These are phyloP conservation scores for Hypena proboscidalis DNA, from an alignment of 2,888 invertebrate species.

Conservation along the genomic window DNA sequence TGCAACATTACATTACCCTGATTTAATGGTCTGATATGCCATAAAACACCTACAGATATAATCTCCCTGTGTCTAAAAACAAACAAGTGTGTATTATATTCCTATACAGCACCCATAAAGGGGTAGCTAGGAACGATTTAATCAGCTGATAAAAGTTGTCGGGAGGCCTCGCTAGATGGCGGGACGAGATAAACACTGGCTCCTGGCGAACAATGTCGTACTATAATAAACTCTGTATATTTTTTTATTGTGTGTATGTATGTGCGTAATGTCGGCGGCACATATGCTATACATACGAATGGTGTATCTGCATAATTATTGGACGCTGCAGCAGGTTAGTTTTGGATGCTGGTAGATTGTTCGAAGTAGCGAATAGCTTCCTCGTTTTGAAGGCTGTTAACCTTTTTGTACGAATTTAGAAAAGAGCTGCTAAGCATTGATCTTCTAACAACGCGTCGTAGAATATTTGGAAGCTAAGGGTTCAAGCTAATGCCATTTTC, in stretches of 20 bases:
- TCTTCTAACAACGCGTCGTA: too few species aligned
- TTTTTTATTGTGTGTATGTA: conserved; percentile 16
- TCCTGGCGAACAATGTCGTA: conserved; percentile 36
- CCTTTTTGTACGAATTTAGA: too few species aligned
- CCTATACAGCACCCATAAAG: conserved; percentile 64
- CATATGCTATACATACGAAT: conserved; percentile 27
- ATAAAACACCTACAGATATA: conserved; percentile 55
- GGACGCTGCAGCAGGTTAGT: background rate
- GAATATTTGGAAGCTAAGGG: too few species aligned
- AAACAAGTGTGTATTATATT: conserved; percentile 66
- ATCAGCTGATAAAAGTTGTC: conserved; percentile 79
- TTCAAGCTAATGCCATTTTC: too few species aligned
- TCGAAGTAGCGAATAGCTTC: too few species aligned
- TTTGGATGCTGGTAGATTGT: background rate
- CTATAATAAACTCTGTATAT: conserved; percentile 12
- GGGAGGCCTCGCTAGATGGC: conserved; percentile 66
- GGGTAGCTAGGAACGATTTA: conserved; percentile 78
- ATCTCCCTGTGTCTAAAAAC: conserved; percentile 62
- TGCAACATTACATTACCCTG: conserved; percentile 21
- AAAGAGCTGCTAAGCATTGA: too few species aligned
- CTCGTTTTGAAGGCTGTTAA: too few species aligned
- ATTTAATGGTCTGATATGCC: conserved; percentile 46
- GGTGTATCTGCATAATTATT: conserved; percentile 28
- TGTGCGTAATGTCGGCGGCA: conserved; percentile 21
- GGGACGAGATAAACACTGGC: conserved; percentile 57